Conservation (phyloP, 2,888 invertebrate species). For the Tenthredo livida region DNA sequence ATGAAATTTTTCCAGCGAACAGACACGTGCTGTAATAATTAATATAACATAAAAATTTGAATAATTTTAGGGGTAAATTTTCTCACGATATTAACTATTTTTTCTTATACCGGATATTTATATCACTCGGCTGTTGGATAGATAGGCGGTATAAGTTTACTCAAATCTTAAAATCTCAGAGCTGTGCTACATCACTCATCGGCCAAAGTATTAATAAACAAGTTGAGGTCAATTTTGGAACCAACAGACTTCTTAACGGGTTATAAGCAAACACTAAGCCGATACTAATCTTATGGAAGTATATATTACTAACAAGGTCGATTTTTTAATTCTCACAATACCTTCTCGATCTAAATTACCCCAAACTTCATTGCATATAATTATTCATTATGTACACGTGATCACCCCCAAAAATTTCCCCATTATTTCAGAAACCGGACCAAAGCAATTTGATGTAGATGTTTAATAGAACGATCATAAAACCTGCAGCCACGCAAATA, state of each 20-base stretch:
- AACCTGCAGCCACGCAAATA: not conserved
- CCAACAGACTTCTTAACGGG: slow-evolving; percentile 5
- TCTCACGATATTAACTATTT: not conserved
- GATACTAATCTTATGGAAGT: not conserved
- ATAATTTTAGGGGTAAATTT: not conserved
- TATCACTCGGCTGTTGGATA: slow-evolving; percentile 8
- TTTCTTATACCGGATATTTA: slow-evolving; percentile 13
- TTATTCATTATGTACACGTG: not conserved
- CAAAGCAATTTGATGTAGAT: not conserved
- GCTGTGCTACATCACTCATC: slow-evolving; percentile 44
- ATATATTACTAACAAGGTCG: not conserved
- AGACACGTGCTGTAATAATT: not conserved
- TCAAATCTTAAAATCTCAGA: slow-evolving; percentile 19
- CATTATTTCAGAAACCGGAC: slow-evolving; percentile 2
- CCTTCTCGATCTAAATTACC: not conserved
- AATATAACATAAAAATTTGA: not conserved
- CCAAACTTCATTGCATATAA: not conserved
- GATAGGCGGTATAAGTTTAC: slow-evolving; percentile 29
- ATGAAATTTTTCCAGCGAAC: not conserved
- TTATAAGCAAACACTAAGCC: not conserved
- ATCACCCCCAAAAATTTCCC: not conserved
- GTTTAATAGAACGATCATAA: slow-evolving; percentile 24
- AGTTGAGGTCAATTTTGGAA: slow-evolving; percentile 39
- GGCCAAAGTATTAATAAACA: slow-evolving; percentile 45
- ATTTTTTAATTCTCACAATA: not conserved